Evolutionary conservation across 92 coral and sea anemone species (phyloP).

Genomic region (Epizoanthus ramosus): DNA sequence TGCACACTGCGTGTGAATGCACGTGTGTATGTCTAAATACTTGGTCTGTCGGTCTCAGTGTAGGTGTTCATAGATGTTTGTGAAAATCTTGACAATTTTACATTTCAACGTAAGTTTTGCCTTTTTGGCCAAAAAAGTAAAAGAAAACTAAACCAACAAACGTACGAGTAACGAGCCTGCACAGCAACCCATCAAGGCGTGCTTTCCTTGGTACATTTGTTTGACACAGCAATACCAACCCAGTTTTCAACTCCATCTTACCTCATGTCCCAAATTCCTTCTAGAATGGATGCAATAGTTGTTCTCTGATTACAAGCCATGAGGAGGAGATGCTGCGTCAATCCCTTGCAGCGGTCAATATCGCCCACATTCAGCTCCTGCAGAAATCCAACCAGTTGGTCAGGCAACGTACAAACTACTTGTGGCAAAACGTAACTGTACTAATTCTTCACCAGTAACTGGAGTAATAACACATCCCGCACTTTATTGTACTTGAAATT

Average conservation of each 20-base stretch:
- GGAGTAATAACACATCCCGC: too few relatives aligned
- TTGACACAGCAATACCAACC: background rate
- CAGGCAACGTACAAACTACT: background rate
- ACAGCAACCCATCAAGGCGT: background rate
- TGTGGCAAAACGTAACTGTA: background rate
- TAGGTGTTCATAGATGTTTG: too few relatives aligned
- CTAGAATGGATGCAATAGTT: conserved; percentile 44
- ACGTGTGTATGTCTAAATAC: too few relatives aligned
- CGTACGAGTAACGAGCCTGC: background rate
- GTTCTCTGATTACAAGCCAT: conserved; percentile 71
- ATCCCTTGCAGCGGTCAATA: conserved; percentile 90
- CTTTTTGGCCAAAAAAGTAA: background rate
- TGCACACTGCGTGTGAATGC: background rate
- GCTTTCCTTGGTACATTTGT: background rate
- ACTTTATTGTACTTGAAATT: too few relatives aligned
- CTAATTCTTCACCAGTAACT: background rate
- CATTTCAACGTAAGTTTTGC: too few relatives aligned
- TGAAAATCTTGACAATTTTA: too few relatives aligned
- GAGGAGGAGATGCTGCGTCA: conserved; percentile 70
- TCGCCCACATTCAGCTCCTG: conserved; percentile 92
- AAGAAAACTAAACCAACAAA: background rate
- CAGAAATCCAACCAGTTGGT: background rate
- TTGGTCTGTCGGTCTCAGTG: too few relatives aligned
- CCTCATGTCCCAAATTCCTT: conserved; percentile 45
- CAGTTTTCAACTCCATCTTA: background rate